Percentiles rank a stretch among this genome's conserved stretches.
Evolutionary conservation across 1,140 invertebrate species (phyloP).

Genomic region (Zaprionus ghesquierei): DNA sequence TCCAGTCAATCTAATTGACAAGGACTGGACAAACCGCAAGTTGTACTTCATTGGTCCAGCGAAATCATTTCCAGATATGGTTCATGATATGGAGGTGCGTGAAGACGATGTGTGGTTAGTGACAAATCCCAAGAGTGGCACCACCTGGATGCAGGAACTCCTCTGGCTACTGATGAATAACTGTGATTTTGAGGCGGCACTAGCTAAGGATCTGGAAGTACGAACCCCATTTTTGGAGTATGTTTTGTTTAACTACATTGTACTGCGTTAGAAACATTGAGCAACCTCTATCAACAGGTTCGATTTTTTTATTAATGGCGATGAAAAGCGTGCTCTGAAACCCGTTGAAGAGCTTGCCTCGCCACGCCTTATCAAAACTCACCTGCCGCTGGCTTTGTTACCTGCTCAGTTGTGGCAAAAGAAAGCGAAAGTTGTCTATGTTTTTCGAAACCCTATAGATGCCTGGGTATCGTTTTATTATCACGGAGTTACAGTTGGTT

Average conservation of each 20-base stretch:
- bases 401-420: constrained; percentile 83
- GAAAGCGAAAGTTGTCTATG: constrained; percentile 88
- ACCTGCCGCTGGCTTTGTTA: constrained; percentile 86
- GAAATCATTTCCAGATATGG: constrained; percentile 74
- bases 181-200: constrained; percentile 83
- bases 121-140: constrained; percentile 83
- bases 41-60: background rate
- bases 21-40: constrained; percentile 47
- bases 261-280: background rate
- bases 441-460: constrained; percentile 92
- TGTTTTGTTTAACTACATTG: background rate
- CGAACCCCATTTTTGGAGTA: constrained; percentile 84
- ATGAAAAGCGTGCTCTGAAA: constrained; percentile 43
- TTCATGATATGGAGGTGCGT: constrained; percentile 83
- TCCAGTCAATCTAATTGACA: constrained; percentile 46
- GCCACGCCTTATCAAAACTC: constrained; percentile 86
- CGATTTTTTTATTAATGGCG: background rate
- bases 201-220: constrained; percentile 80
- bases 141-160: constrained; percentile 89
- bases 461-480: constrained; percentile 91
- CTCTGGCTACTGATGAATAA: constrained; percentile 86
- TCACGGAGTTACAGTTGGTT: constrained; percentile 86
- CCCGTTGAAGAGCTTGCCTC: constrained; percentile 67
- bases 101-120: constrained; percentile 84
- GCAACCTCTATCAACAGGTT: constrained; percentile 10